These are phyloP conservation scores for Stenolophus ochropezus DNA, from an alignment of 2,888 invertebrate genomes.

Conservation along the genomic window DNA sequence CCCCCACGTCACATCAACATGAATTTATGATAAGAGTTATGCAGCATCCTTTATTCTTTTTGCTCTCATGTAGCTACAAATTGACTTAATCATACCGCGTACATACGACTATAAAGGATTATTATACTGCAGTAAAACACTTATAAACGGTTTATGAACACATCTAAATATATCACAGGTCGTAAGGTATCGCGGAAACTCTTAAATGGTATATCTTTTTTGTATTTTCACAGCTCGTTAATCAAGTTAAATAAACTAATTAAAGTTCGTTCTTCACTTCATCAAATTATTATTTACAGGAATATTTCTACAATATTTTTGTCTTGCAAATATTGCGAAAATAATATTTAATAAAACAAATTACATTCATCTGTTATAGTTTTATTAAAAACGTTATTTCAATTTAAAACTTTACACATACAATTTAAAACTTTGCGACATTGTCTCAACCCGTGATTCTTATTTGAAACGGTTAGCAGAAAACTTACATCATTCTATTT, in stretches of 20 bases:
- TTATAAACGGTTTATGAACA: constrained; percentile 27
- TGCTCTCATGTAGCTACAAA: not conserved
- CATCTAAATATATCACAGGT: constrained; percentile 14
- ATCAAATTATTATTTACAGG: too few relatives aligned
- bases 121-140: constrained; percentile 12
- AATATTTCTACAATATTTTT: too few relatives aligned
- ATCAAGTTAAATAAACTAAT: not conserved
- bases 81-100: not conserved
- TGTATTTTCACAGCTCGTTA: not conserved
- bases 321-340: too few relatives aligned
- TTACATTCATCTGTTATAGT: not conserved
- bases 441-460: not conserved
- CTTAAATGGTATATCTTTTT: constrained; percentile 24
- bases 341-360: not conserved
- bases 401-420: not conserved
- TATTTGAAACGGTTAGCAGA: constrained; percentile 21
- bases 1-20: not conserved
- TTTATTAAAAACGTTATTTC: not conserved
- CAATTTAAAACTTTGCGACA: constrained; percentile 20
- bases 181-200: constrained; percentile 8
- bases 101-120: constrained; percentile 8
- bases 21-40: not conserved
- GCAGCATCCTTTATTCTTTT: not conserved
- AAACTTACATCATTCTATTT: constrained; percentile 23
- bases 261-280: not conserved